These are phyloP conservation scores for Hydrocynus forskahlii DNA, from an alignment of 2,797 vertebrate genomes.

Conservation along the genomic window DNA sequence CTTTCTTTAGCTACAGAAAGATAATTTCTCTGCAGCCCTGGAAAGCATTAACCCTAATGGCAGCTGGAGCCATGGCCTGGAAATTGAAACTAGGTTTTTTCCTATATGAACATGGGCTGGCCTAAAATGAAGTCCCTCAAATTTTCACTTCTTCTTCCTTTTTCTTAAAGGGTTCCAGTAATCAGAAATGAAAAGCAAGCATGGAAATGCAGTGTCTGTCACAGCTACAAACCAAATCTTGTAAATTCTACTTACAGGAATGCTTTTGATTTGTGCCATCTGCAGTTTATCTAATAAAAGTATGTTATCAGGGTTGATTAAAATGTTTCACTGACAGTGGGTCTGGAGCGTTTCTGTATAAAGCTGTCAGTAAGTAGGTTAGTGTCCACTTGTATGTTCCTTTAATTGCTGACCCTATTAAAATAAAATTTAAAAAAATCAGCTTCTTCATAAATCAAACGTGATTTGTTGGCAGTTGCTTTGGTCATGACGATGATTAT, in stretches of 20 bases:
- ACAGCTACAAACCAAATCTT: constrained; percentile 11
- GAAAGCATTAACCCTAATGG: neutral
- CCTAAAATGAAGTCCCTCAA: constrained; percentile 32
- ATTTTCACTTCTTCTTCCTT: constrained; percentile 53
- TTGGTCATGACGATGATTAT: too few species aligned
- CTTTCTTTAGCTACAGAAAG: neutral
- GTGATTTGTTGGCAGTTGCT: too few species aligned
- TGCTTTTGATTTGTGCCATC: constrained; percentile 37
- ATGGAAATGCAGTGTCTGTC: neutral
- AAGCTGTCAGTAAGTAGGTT: neutral
- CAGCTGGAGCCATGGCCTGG: neutral
- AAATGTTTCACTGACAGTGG: constrained; percentile 40
- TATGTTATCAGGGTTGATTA: constrained; percentile 25
- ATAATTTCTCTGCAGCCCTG: constrained; percentile 12
- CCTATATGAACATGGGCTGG: constrained; percentile 12
- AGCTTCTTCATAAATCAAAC: too few species aligned
- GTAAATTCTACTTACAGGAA: constrained; percentile 16
- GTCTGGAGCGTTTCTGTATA: constrained; percentile 27
- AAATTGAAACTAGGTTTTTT: constrained; percentile 38
- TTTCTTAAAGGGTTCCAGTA: constrained; percentile 29
- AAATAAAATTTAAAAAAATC: too few species aligned
- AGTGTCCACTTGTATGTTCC: too few species aligned
- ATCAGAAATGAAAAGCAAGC: constrained; percentile 36
- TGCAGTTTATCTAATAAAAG: constrained; percentile 47
- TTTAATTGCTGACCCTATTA: too few species aligned